A percentile compares a stretch with the other conserved stretches of the same genome.
These are phyloP conservation scores for Himalopsyche anomala DNA, from an alignment of 2,888 invertebrate species.

Conservation along the genomic window DNA sequence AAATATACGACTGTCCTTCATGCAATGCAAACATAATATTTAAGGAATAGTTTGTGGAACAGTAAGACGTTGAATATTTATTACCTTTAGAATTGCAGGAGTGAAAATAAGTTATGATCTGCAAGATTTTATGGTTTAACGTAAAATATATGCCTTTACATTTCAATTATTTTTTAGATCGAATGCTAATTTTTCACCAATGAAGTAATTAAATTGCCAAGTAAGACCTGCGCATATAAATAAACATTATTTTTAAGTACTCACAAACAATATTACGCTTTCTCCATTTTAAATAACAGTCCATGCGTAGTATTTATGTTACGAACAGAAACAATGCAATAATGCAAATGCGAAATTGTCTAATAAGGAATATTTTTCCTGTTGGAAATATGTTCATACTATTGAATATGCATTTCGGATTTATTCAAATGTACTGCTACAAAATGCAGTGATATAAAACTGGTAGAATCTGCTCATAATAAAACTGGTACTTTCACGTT, in stretches of 20 bases:
- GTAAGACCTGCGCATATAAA: slow-evolving; percentile 9
- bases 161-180: slow-evolving; percentile 19
- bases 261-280: slow-evolving; percentile 27
- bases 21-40: no score
- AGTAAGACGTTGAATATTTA: no score
- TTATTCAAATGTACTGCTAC: neutral
- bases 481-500: no score
- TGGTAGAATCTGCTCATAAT: no score
- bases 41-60: no score
- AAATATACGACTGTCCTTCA: no score
- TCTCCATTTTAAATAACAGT: slow-evolving; percentile 23
- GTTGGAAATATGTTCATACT: neutral
- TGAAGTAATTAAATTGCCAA: slow-evolving; percentile 21
- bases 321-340: slow-evolving; percentile 17
- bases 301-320: slow-evolving; percentile 35
- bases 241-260: slow-evolving; percentile 15
- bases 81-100: no score
- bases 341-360: slow-evolving; percentile 41
- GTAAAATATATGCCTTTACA: neutral
- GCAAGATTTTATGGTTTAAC: no score
- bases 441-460: no score
- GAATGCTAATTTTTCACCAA: slow-evolving; percentile 13
- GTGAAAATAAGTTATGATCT: no score
- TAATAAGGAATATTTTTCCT: slow-evolving; percentile 43
- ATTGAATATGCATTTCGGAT: slow-evolving; percentile 36